Conservation (phyloP, 2,797 vertebrate genomes). For the Pteronotus mesoamericanus region DNA sequence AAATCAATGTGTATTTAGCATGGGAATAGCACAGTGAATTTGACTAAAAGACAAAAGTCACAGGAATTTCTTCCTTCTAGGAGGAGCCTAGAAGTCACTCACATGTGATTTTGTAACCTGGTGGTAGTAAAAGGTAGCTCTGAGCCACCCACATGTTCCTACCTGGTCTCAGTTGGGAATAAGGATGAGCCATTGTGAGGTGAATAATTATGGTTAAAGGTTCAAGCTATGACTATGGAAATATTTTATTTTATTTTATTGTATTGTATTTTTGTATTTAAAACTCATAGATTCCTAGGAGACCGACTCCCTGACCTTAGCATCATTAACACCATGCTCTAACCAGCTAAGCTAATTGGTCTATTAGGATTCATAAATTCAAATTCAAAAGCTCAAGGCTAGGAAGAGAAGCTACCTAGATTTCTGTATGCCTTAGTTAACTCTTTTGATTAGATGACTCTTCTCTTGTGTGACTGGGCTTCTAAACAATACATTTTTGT, state of each 20-base stretch:
- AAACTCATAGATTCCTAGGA: background rate
- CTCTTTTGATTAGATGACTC: background rate
- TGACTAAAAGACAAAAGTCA: background rate
- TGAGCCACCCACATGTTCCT: background rate
- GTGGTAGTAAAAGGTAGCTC: background rate
- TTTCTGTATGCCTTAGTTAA: background rate
- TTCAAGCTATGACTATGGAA: background rate
- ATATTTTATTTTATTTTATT: background rate
- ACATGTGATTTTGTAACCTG: background rate
- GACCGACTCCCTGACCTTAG: background rate
- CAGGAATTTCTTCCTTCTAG: background rate
- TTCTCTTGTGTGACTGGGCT: background rate
- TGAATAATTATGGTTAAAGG: background rate
- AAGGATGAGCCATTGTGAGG: background rate
- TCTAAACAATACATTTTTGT: background rate
- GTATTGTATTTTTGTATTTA: background rate
- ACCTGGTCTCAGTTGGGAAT: background rate
- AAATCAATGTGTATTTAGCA: background rate
- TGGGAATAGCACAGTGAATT: background rate
- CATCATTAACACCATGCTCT: background rate
- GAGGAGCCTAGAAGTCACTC: background rate
- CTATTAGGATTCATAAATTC: constrained; percentile 50
- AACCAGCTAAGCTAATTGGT: constrained; percentile 1
- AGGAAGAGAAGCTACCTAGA: background rate
- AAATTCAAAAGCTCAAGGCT: background rate